A percentile compares a stretch with the other conserved stretches of the same genome.
phyloP scores from a whole-genome alignment of 2,113 vertebrate species.

The Phoxinus phoxinus region DNA sequence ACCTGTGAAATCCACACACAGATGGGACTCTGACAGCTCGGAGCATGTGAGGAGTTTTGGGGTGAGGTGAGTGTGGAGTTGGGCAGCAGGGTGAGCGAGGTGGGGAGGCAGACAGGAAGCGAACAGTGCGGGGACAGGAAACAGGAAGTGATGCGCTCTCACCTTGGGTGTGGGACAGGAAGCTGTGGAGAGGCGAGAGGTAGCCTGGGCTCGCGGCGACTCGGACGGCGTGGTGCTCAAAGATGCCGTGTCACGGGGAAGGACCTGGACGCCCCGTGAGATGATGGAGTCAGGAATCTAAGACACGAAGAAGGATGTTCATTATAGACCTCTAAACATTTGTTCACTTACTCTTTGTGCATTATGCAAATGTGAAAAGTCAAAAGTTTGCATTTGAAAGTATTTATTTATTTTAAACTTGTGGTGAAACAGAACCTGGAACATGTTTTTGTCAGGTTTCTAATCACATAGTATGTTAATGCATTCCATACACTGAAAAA shows the following conservation, averaged over 20 bases:
- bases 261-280: conserved; percentile 97
- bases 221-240: conserved; percentile 99
- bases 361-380: background rate
- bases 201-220: conserved; percentile 97
- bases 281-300: conserved; percentile 99
- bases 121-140: conserved; percentile 41
- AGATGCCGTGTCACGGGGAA: conserved; percentile 96
- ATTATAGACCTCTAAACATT: background rate
- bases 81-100: conserved; percentile 36
- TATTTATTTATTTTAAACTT: background rate
- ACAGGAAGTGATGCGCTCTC: conserved; percentile 70
- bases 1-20: conserved; percentile 27
- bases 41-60: background rate
- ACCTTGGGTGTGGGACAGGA: conserved; percentile 99
- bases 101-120: conserved; percentile 38
- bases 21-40: conserved; percentile 9
- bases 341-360: background rate
- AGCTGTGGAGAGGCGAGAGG: conserved; percentile 97
- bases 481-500: background rate
- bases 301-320: background rate
- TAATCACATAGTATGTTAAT: background rate
- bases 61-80: background rate
- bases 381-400: background rate
- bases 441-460: background rate
- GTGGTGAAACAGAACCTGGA: background rate